Conservation (phyloP, 2,113 vertebrate genomes). For the Fulica atra region DNA sequence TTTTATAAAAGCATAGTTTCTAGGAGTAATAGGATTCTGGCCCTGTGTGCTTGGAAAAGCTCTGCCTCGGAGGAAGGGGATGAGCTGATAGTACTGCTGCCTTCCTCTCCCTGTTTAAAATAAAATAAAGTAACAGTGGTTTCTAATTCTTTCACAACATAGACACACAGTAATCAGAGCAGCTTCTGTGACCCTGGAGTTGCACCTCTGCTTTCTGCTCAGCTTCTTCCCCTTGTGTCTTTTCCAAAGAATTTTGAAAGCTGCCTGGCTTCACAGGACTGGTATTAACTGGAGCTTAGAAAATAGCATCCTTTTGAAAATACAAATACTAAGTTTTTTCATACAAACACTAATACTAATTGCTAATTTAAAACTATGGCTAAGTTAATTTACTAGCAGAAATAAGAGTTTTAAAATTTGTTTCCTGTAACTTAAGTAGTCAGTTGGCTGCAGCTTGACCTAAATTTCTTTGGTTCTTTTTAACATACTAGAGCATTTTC, state of each 20-base stretch:
- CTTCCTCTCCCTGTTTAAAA: neutral
- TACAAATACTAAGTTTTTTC: neutral
- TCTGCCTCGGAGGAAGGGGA: neutral
- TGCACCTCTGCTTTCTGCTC: neutral
- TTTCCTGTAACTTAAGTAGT: neutral
- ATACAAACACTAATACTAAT: neutral
- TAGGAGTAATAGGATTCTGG: neutral
- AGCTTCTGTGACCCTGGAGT: neutral
- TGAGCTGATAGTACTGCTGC: neutral
- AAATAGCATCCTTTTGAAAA: neutral
- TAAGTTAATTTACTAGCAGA: neutral
- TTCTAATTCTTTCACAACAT: neutral
- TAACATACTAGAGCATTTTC: neutral
- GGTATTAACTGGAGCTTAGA: neutral
- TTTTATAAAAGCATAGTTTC: neutral
- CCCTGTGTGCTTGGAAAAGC: neutral
- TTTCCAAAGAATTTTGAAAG: neutral
- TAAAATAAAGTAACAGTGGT: neutral
- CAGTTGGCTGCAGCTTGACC: neutral
- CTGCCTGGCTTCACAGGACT: neutral
- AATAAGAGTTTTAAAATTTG: neutral
- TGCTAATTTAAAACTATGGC: neutral
- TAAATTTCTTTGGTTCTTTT: neutral
- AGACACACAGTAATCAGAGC: neutral
- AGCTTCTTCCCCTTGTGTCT: neutral